phyloP scores from a whole-genome alignment of 2,888 invertebrate genomes.

The Pristionchus mayeri region DNA sequence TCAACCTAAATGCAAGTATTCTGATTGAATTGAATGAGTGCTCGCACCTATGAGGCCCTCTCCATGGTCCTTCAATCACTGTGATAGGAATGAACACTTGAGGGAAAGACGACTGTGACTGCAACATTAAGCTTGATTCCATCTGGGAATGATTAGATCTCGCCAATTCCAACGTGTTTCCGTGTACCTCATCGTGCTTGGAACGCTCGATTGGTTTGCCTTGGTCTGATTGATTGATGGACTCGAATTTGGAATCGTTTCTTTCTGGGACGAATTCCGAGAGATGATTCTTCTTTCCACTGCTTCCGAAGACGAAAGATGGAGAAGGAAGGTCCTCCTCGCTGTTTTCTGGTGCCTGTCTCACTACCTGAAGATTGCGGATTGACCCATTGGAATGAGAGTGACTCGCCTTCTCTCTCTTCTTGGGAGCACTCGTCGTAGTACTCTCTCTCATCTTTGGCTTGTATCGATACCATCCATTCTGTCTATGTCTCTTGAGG shows the following conservation, averaged over 20 bases:
- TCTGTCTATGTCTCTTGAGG: constrained; percentile 31
- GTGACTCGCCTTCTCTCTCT: constrained; percentile 10
- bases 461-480: constrained; percentile 35
- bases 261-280: not conserved
- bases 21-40: not conserved
- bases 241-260: not conserved
- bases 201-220: not conserved
- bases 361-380: constrained; percentile 3
- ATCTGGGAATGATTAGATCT: not conserved
- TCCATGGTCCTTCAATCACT: constrained; percentile 23
- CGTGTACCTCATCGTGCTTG: constrained; percentile 7
- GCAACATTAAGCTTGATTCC: not conserved
- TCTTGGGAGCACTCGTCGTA: not conserved
- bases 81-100: constrained; percentile 41
- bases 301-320: not conserved
- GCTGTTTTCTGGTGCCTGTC: constrained; percentile 28
- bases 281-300: not conserved
- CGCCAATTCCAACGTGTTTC: not conserved
- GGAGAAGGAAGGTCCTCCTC: constrained; percentile 1
- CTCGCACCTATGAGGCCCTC: constrained; percentile 7
- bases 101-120: not conserved
- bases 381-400: not conserved
- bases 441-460: not conserved
- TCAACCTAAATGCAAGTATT: not conserved
- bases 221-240: not conserved